Base-by-base conservation (phyloP, 2,113 vertebrate species). In the Forbesichthys agassizii region DNA sequence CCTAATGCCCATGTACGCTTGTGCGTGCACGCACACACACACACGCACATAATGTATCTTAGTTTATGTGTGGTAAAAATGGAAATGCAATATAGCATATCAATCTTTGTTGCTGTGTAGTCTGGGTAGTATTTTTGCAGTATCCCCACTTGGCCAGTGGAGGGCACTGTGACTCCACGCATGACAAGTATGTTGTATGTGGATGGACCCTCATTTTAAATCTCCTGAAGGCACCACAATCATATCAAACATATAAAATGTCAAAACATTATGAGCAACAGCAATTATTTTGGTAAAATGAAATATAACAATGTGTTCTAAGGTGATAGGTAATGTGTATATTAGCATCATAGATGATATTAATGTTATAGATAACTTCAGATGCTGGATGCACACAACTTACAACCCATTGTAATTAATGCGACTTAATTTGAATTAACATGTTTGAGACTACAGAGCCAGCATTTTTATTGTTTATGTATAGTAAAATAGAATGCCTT, bases 131-230 rank as follows among this genome's bases (percentile, higher is more conserved):
- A 9, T 48, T 4, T 11, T 56, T 18, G 83, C 66, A 90, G 77
- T 93, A 83, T 84, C 74, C 5, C 0, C 1, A 0, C 56, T 48
- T 54, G 1, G 55, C 86, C 91, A 91, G 11, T 90, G 78, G 92
- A 91, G 89, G 93, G 90, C 90, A 91, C 69, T 91, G 77, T 90
- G 85, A 63, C 84, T 77, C 85, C 90, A 92, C 69, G 33, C 3
- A 89, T 83, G 53, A 82, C 75, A 5, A n/a, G 48, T 6, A 14
- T 14, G 64, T 18, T 68, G 18, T 60, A 12, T 64, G 61, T 14
- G 52, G 14, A 67, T 9, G 42, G 3, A 18, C 0, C 48, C 53
- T 36, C 64, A 81, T 75, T 73, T 89, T 87, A 7, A 77, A 18
- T 46, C 78, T 81, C 64, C 78, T 72, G 0, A 69, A 59, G 47